These are phyloP conservation scores for Flexamia atlantica DNA, from an alignment of 2,888 invertebrate species.

Conservation along the genomic window DNA sequence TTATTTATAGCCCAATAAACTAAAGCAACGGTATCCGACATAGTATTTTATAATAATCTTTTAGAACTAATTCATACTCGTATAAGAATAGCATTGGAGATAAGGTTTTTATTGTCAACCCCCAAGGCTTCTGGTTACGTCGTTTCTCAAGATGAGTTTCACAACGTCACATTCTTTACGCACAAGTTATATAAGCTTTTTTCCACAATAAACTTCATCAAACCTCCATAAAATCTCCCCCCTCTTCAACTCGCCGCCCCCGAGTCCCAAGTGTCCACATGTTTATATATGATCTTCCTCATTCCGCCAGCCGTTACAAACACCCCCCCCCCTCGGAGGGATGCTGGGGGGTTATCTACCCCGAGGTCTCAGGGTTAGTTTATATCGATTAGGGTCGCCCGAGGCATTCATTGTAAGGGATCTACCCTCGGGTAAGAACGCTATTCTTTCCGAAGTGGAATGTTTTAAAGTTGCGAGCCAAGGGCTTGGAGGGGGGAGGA, in stretches of 20 bases:
- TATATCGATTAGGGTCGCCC: conserved; percentile 51
- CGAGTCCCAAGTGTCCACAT: conserved; percentile 26
- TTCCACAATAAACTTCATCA: conserved; percentile 18
- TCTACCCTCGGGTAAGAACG: conserved; percentile 53
- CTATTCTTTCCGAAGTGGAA: conserved; percentile 58
- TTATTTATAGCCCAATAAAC: too few relatives aligned
- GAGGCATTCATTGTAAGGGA: conserved; percentile 56
- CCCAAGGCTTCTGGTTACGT: too few relatives aligned
- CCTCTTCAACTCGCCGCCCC: background rate
- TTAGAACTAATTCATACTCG: too few relatives aligned
- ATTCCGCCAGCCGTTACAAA: conserved; percentile 44
- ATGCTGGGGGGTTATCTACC: background rate
- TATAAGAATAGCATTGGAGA: too few relatives aligned
- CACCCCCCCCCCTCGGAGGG: background rate
- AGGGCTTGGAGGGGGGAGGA: conserved; percentile 14
- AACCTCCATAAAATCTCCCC: background rate
- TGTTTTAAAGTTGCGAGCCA: conserved; percentile 55
- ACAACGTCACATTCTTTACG: background rate
- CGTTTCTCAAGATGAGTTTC: background rate
- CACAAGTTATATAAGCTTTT: background rate
- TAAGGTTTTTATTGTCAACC: too few relatives aligned
- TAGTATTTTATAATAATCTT: too few relatives aligned
- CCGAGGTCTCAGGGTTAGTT: conserved; percentile 51
- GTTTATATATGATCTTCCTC: conserved; percentile 40
- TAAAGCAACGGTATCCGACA: too few relatives aligned